Conservation (phyloP, 2,797 vertebrate genomes). For the Pipistrellus pygmaeus region DNA sequence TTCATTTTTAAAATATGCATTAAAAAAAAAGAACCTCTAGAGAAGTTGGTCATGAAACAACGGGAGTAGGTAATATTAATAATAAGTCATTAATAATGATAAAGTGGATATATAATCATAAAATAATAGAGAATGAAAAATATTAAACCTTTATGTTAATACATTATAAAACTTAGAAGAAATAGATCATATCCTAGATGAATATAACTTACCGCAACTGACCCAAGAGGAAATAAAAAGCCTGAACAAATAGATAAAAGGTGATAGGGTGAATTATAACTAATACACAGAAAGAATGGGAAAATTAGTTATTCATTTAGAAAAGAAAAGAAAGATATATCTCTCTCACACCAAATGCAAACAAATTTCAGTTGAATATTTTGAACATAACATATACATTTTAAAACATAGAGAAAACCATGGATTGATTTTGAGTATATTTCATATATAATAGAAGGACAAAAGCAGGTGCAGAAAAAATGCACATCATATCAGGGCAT, state of each 20-base stretch:
- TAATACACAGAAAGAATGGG: neutral
- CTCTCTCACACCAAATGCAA: neutral
- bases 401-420: constrained; percentile 11
- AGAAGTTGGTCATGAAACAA: constrained; percentile 41
- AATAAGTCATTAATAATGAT: neutral
- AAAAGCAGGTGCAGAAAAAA: neutral
- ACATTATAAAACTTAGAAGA: constrained; percentile 36
- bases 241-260: neutral
- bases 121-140: constrained; percentile 31
- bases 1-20: neutral
- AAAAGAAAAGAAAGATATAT: neutral
- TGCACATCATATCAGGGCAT: neutral
- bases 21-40: neutral
- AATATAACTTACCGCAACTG: neutral
- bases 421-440: neutral
- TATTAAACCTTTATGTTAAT: neutral
- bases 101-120: neutral
- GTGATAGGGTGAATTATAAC: neutral
- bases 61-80: neutral
- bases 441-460: neutral
- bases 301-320: neutral
- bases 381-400: neutral
- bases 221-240: neutral
- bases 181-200: neutral
- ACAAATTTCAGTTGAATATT: neutral